Evolutionary conservation across 1,140 invertebrate genomes (phyloP), one percentile per base, ranked within the genome.

Genomic region (Drosophila setifemur): DNA sequence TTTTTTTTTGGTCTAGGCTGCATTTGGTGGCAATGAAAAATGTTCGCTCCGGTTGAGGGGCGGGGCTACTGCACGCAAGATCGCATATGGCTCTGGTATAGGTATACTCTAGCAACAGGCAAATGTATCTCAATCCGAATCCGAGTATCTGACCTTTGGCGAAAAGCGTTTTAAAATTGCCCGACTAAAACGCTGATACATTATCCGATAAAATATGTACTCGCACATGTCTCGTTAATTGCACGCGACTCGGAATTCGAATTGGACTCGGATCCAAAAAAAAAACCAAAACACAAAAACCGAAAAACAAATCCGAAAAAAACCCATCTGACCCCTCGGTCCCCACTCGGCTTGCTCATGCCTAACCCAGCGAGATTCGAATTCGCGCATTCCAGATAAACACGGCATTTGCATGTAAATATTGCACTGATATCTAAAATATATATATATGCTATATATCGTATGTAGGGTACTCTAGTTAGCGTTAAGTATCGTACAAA

Each of bases 1-100:
- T 29, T 31, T 31, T 11, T 83, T 85, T 85, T 85, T 85, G 81
- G 81, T 85, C 81, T 85, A 86, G 45, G 75, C 81, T 85, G 81
- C 74, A 81, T 81, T 85, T 69, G 60, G 60, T 69, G 50, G 61
- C 73, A 75, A 53, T 44, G 39, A 28, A 23, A 48, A 42, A 19
- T n/a, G 3, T 2, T 21, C 7, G 18, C 12, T 21, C n/a, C 18
- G 9, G 18, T 29, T n/a, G 18, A 12, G 25, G 7, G 11, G 25
- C 45, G 23, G 31, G 35, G 40, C 33, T 25, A 26, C n/a, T n/a
- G 18, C 75, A 79, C 74, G 68, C 74, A 72, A 66, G 29, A 26
- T 29, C 18, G n/a, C 7, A 21, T 18, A 9, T 21, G 23, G 29
- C 33, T 29, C 18, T 11, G 9, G 16, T 18, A 9, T 21, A 28